phyloP scores from a whole-genome alignment of 2,888 invertebrate species.

The Linnaemya tessellans region DNA sequence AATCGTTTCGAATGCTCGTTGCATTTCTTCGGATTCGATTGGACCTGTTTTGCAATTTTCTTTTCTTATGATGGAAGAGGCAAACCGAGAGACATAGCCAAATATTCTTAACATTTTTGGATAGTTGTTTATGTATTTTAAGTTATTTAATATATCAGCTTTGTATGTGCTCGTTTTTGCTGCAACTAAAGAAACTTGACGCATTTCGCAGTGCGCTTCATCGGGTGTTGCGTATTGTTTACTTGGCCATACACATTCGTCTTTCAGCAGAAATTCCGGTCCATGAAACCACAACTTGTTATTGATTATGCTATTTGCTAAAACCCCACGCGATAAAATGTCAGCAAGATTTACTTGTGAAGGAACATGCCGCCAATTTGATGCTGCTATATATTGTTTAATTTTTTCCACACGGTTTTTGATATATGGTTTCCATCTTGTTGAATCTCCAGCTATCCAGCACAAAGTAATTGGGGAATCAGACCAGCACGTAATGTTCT shows the following conservation, averaged over 20 bases:
- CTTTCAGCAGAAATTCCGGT: conserved; percentile 22
- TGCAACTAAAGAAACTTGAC: background rate
- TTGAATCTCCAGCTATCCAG: conserved; percentile 39
- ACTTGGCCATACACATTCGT: background rate
- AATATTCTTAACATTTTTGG: conserved; percentile 49
- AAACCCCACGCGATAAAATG: conserved; percentile 20
- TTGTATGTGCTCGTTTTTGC: background rate
- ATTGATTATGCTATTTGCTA: background rate
- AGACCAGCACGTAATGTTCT: conserved; percentile 29
- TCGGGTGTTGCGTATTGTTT: too few species aligned
- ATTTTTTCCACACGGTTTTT: conserved; percentile 37
- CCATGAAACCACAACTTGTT: conserved; percentile 39
- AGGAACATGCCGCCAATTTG: too few species aligned
- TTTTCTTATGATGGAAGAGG: too few species aligned
- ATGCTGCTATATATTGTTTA: background rate
- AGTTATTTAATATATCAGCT: too few species aligned
- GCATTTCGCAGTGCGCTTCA: background rate
- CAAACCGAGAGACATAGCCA: conserved; percentile 32
- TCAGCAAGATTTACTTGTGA: background rate
- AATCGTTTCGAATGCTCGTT: too few species aligned
- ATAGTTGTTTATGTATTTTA: conserved; percentile 45
- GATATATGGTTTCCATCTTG: conserved; percentile 24
- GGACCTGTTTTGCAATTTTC: background rate
- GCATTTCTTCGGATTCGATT: too few species aligned
- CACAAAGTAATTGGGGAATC: conserved; percentile 31